phyloP scores from a whole-genome alignment of 2,888 invertebrate genomes.

The Laspeyria flexula region DNA sequence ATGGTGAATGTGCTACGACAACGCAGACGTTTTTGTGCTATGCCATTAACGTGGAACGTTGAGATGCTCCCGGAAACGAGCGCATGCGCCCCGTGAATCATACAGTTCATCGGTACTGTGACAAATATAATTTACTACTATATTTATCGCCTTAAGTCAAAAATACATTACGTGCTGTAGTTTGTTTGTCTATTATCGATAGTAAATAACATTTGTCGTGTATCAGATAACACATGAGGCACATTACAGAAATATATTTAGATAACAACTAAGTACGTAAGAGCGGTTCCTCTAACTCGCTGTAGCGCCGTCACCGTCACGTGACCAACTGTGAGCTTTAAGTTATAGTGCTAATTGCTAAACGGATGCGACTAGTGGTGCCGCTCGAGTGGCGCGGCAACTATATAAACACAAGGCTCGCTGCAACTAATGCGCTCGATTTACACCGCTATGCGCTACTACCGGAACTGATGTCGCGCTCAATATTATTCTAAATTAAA shows the following conservation, averaged over 20 bases:
- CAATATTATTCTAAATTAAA: conserved; percentile 2
- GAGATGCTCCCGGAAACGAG: conserved; percentile 14
- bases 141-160: conserved; percentile 13
- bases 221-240: conserved; percentile 20
- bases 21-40: conserved; percentile 10
- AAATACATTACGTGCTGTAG: conserved; percentile 6
- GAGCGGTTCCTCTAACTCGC: too few species aligned
- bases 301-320: not conserved
- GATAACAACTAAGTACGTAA: not conserved
- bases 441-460: not conserved
- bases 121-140: conserved; percentile 5
- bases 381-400: conserved; percentile 4
- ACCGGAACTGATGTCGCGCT: conserved; percentile 4
- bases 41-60: conserved; percentile 1
- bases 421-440: conserved; percentile 5
- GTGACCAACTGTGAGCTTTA: not conserved
- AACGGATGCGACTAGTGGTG: not conserved
- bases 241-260: not conserved
- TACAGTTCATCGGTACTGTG: not conserved
- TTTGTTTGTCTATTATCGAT: conserved; percentile 16
- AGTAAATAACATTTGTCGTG: conserved; percentile 4
- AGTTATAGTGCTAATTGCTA: conserved; percentile 5
- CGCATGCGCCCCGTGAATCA: conserved; percentile 10
- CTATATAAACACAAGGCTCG: not conserved
- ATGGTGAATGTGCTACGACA: conserved; percentile 15